These are phyloP conservation scores for Amiota mariae DNA, from an alignment of 2,888 invertebrate species.

Conservation along the genomic window DNA sequence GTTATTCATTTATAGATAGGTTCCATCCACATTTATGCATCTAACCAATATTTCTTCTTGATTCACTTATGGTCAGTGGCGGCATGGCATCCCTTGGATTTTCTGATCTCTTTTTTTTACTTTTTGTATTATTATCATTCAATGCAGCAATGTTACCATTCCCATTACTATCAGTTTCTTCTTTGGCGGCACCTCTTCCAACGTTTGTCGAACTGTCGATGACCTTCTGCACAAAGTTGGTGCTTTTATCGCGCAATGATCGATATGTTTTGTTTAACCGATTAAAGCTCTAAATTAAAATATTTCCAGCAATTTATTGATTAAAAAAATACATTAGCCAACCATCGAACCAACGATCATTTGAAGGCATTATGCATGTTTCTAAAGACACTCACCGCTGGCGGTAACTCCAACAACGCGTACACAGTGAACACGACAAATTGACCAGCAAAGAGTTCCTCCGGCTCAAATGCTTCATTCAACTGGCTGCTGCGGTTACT, in stretches of 20 bases:
- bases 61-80: constrained; percentile 71
- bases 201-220: constrained; percentile 50
- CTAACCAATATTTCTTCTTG: constrained; percentile 71
- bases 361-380: background rate
- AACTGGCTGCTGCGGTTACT: constrained; percentile 48
- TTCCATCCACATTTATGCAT: background rate
- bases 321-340: background rate
- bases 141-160: constrained; percentile 20
- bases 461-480: constrained; percentile 60
- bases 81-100: constrained; percentile 61
- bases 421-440: constrained; percentile 74
- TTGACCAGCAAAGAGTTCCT: constrained; percentile 71
- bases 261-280: constrained; percentile 72
- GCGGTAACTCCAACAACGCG: constrained; percentile 71
- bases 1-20: too few species aligned
- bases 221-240: constrained; percentile 68
- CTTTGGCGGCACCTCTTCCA: constrained; percentile 5
- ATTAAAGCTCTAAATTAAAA: constrained; percentile 65
- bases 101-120: constrained; percentile 49
- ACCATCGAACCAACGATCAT: background rate
- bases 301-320: constrained; percentile 21
- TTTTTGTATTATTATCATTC: constrained; percentile 30
- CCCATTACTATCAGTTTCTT: constrained; percentile 37
- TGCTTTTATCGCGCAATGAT: constrained; percentile 70
- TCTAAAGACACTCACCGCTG: constrained; percentile 62